Conservation (phyloP, 2,888 invertebrate species). For the Dilophus febrilis region DNA sequence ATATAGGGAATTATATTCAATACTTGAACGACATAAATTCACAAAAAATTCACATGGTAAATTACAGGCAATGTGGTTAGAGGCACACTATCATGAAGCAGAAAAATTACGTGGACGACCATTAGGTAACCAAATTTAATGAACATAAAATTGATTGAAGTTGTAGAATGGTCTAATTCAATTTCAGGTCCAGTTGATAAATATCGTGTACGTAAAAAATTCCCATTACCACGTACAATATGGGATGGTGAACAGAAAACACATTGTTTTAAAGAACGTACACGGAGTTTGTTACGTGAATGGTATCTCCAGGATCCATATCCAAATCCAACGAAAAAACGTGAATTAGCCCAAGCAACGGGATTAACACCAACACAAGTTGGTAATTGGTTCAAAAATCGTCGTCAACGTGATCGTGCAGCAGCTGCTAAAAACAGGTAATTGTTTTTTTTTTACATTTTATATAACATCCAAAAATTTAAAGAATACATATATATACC, state of each 20-base stretch:
- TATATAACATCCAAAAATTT: no score
- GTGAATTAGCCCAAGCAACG: slow-evolving; percentile 78
- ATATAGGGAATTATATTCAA: slow-evolving; percentile 62
- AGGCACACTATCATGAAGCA: slow-evolving; percentile 86
- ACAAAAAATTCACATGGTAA: slow-evolving; percentile 78
- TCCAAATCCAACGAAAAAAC: slow-evolving; percentile 84
- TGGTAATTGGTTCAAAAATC: slow-evolving; percentile 86
- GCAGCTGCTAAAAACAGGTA: slow-evolving; percentile 95
- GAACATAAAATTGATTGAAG: slow-evolving; percentile 4
- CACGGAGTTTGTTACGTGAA: slow-evolving; percentile 83
- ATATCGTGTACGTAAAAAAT: slow-evolving; percentile 85
- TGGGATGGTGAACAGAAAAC: slow-evolving; percentile 96
- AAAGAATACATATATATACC: no score
- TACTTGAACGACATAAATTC: slow-evolving; percentile 79
- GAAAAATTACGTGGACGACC: slow-evolving; percentile 78
- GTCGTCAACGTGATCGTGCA: slow-evolving; percentile 72
- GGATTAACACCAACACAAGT: slow-evolving; percentile 87
- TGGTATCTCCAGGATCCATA: slow-evolving; percentile 98
- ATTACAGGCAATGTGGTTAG: slow-evolving; percentile 82
- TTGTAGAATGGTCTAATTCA: slow-evolving; percentile 6
- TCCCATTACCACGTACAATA: slow-evolving; percentile 76
- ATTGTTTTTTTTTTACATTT: slow-evolving; percentile 25
- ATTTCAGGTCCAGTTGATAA: slow-evolving; percentile 67
- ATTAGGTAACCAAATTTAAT: slow-evolving; percentile 33
- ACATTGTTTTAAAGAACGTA: slow-evolving; percentile 91